phyloP scores from a whole-genome alignment of 2,888 invertebrate species.

The Thereva unica region DNA sequence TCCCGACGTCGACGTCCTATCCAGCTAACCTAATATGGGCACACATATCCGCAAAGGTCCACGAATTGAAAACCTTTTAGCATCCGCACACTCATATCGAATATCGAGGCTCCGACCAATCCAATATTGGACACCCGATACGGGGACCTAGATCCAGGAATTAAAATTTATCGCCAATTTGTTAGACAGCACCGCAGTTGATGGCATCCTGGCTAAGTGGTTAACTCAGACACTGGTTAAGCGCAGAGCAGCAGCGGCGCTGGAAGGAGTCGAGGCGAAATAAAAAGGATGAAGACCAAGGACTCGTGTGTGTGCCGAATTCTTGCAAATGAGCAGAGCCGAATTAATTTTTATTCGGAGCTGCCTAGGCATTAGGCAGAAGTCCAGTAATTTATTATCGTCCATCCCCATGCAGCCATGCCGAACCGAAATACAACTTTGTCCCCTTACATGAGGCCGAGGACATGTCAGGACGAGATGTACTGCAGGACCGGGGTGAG shows the following conservation, averaged over 20 bases:
- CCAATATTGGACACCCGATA: conserved; percentile 8
- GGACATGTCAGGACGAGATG: conserved; percentile 3
- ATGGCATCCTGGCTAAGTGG: conserved; percentile 26
- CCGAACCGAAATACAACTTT: conserved; percentile 28
- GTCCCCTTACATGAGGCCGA: conserved; percentile 5
- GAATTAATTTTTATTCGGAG: conserved; percentile 29
- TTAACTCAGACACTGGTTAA: not conserved
- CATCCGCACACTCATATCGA: conserved; percentile 14
- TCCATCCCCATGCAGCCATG: conserved; percentile 32
- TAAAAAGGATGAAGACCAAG: conserved; percentile 7
- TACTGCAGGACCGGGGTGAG: not conserved
- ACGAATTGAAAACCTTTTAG: not conserved
- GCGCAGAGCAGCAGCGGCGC: not conserved
- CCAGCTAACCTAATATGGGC: conserved; percentile 15
- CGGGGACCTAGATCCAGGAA: conserved; percentile 8
- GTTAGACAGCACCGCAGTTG: conserved; percentile 26
- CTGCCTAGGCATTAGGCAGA: conserved; percentile 20
- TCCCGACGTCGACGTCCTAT: not conserved
- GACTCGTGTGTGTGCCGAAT: not conserved
- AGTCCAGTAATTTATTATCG: conserved; percentile 24
- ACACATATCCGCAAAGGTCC: conserved; percentile 2
- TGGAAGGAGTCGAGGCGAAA: not conserved
- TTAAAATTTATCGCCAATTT: conserved; percentile 41
- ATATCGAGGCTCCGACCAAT: conserved; percentile 9
- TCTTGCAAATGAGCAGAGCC: conserved; percentile 31